Evolutionary conservation across 2,888 invertebrate species (phyloP).

Genomic region (Pedicia rivosa): DNA sequence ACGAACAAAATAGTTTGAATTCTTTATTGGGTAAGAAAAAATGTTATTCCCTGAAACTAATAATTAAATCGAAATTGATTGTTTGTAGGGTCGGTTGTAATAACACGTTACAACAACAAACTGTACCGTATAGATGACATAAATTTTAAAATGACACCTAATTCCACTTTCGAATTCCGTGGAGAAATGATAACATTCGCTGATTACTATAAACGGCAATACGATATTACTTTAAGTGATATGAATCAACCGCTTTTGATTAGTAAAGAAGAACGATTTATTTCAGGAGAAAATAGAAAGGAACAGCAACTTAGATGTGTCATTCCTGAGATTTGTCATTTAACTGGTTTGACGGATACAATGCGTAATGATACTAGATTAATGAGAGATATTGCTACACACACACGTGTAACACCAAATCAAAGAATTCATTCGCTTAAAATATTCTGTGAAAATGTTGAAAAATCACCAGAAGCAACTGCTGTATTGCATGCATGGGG

Average conservation of each 20-base stretch:
- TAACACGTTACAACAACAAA: constrained; percentile 83
- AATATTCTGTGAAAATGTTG: constrained; percentile 45
- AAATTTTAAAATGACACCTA: constrained; percentile 55
- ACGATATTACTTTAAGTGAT: constrained; percentile 60
- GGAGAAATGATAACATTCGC: constrained; percentile 40
- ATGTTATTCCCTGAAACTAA: too few relatives aligned
- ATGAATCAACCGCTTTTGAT: constrained; percentile 60
- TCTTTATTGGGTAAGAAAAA: constrained; percentile 22
- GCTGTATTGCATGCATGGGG: constrained; percentile 69
- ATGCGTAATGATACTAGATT: constrained; percentile 65
- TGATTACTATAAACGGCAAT: constrained; percentile 68
- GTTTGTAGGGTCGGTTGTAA: too few relatives aligned
- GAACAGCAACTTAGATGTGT: constrained; percentile 45
- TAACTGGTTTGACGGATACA: constrained; percentile 78
- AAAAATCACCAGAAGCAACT: constrained; percentile 42
- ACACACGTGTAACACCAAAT: constrained; percentile 67
- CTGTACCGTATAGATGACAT: constrained; percentile 79
- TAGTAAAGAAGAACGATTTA: constrained; percentile 31
- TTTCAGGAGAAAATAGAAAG: constrained; percentile 22
- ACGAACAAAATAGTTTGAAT: constrained; percentile 33
- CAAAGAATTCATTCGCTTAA: constrained; percentile 53
- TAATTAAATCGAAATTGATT: too few relatives aligned
- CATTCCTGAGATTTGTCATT: constrained; percentile 75
- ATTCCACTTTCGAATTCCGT: constrained; percentile 46
- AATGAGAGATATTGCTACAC: constrained; percentile 69